Evolutionary conservation across 2,113 vertebrate species (phyloP), one percentile per base, ranked within the genome.

Genomic region (Aegithalos caudatus): DNA sequence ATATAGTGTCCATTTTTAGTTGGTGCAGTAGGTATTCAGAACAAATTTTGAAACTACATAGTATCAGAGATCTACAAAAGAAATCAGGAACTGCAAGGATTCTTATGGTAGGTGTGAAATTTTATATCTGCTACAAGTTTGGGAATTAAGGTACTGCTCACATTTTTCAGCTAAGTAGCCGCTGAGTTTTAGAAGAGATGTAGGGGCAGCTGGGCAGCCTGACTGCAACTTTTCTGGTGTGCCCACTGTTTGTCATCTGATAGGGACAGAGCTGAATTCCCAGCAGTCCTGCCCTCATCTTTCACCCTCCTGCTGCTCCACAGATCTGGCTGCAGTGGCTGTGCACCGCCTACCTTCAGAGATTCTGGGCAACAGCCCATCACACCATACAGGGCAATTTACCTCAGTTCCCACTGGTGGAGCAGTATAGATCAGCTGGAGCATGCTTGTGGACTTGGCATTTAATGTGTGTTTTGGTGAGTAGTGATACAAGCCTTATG

Each of bases 401-500:
- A 7, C 78, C 81, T 54, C 19, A 0, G 9, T 14, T 82, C 10
- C 40, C 69, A 8, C 35, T 62, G 81, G 31, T 60, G 65, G 60
- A 93, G 50, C 58, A 28, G 28, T 23, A 37, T 23, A 48, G 53
- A 94, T 81, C 84, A 94, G 51, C 94, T 90, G 88, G 67, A 84
- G n/a, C 5, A 6, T 45, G 67, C 81, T 45, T 19, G 21, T 23
- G 47, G 79, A 90, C 58, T 80, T 88, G 81, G 31, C 47, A 64
- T 85, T 85, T 47, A 77, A 51, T 11, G 70, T 51, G 62, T 44
- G 86, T 81, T 81, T 50, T 61, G 95, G 94, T 96, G 88, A 96
- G 93, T 92, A 94, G 86, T 8, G 17, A 48, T 31, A 60, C 21
- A 54, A 83, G 42, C 50, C 23, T 90, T 62, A 15, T 11, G n/a